Percentiles rank a stretch among this genome's conserved stretches.
Conservation (phyloP, 2,113 vertebrate species). For the Calidris pygmaea region DNA sequence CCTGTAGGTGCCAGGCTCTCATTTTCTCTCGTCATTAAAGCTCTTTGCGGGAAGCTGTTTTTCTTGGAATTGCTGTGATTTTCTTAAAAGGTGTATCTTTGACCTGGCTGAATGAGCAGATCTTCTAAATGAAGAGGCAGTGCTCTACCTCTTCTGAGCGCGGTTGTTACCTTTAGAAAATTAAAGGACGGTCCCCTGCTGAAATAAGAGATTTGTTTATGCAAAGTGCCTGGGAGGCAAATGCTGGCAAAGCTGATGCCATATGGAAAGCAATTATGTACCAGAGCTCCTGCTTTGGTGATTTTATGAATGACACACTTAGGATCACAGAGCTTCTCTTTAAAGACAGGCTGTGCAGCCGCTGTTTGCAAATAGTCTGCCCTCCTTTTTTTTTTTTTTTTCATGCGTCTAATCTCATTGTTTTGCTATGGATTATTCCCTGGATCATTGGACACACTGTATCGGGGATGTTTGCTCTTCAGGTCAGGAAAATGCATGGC, state of each 20-base stretch:
- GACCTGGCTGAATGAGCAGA: slow-evolving; percentile 6
- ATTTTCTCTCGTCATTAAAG: slow-evolving; percentile 16
- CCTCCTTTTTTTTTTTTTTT: not conserved
- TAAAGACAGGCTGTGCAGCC: not conserved
- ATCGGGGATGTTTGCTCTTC: slow-evolving; percentile 22
- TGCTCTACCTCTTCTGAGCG: not conserved
- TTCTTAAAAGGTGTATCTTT: slow-evolving; percentile 18
- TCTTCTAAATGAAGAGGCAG: not conserved
- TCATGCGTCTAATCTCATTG: not conserved
- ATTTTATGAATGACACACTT: slow-evolving; percentile 9
- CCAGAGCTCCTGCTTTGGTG: slow-evolving; percentile 43
- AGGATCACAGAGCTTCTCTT: slow-evolving; percentile 40
- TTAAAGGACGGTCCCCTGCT: not conserved
- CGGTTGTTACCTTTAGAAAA: not conserved
- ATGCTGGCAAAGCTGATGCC: slow-evolving; percentile 43
- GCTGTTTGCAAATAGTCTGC: not conserved
- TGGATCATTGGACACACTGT: not conserved
- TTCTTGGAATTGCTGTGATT: slow-evolving; percentile 41
- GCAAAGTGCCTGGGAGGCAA: slow-evolving; percentile 6
- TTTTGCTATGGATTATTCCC: slow-evolving; percentile 37
- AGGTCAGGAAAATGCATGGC: not conserved
- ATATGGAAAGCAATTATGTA: not conserved
- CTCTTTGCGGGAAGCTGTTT: slow-evolving; percentile 30
- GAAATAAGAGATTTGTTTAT: slow-evolving; percentile 8
- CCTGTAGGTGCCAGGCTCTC: slow-evolving; percentile 2